Base-by-base conservation (phyloP, 2,113 vertebrate species). In the Erythrocercus mccallii region DNA sequence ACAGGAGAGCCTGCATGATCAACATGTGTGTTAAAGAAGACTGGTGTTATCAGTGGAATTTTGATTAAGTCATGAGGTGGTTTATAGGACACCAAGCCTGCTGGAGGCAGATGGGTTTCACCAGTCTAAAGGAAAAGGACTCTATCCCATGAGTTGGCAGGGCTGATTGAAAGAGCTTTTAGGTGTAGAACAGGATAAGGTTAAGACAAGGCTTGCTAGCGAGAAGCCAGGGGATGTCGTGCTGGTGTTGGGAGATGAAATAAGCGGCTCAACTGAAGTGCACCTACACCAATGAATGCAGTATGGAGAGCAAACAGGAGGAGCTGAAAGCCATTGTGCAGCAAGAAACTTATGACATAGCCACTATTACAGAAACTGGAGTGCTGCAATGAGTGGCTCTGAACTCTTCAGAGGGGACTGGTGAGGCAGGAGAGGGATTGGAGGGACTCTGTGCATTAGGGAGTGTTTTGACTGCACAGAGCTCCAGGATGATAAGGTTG, bases 21-120 rank as follows among this genome's bases (percentile, higher is more conserved):
- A 51, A 38, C 15, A 20, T 16, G 5, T 50, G 10, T 35, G 31
- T 72, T 81, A 65, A 65, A 57, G 57, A 64, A 57, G 58, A 33
- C 22, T 58, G 27, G 3, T 44, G 18, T 10, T 50, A 14, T 38
- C 10, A 33, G 5, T 58, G 23, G 15, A 60, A 51, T 60, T 73
- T 57, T 66, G 2, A 0, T 24, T 14, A 33, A 58, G 19, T 37
- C 8, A 28, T 51, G 28, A 14, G 8, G 1, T 27, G 2, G 10
- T 73, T 73, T 73, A 11, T n/a, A 66, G 14, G 12, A 19, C 38
- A 45, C 5, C 27, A 81, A 44, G 11, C 28, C 10, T 33, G 19
- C 22, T 65, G 44, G 45, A 88, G 44, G 44, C 44, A 44, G 44
- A 33, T 58, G 18, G 14, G 8, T 57, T 66, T 66, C 18, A 58